phyloP scores from a whole-genome alignment of 35 echinoderm and acorn worm genomes.

The Strongylocentrotus purpuratus region DNA sequence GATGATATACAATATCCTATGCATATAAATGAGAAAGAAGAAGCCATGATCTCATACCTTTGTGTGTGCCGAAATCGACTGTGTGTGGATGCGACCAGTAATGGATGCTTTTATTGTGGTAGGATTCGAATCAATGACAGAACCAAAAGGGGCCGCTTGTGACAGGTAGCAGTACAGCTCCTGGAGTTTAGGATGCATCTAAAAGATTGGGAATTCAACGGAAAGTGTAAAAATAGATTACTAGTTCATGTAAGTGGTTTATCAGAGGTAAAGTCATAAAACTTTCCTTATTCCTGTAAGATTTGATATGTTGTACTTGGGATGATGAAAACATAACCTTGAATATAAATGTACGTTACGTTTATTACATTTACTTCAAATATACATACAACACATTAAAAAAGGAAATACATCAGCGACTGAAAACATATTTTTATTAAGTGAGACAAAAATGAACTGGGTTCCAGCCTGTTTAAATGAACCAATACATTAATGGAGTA shows the following conservation, averaged over 20 bases:
- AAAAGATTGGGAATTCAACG: neutral
- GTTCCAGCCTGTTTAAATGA: no score
- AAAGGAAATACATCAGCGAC: no score
- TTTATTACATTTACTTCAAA: neutral
- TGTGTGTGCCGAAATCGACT: constrained; percentile 50
- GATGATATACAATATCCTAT: no score
- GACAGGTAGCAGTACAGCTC: constrained; percentile 75
- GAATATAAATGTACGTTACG: no score
- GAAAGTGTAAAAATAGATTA: neutral
- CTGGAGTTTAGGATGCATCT: constrained; percentile 78
- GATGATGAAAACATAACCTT: no score
- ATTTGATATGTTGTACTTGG: no score
- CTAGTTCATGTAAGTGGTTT: neutral
- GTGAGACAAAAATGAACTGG: no score
- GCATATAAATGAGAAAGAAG: neutral
- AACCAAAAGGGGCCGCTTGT: constrained; percentile 90
- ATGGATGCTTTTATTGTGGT: constrained; percentile 74
- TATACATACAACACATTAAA: neutral
- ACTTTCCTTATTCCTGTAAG: neutral
- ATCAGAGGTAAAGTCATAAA: neutral
- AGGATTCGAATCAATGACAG: constrained; percentile 74
- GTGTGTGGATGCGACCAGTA: constrained; percentile 54
- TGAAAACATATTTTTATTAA: no score
- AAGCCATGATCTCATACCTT: constrained; percentile 46
- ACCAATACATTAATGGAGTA: no score